Base-by-base conservation (phyloP, 2,797 vertebrate species). In the Pitangus sulphuratus region DNA sequence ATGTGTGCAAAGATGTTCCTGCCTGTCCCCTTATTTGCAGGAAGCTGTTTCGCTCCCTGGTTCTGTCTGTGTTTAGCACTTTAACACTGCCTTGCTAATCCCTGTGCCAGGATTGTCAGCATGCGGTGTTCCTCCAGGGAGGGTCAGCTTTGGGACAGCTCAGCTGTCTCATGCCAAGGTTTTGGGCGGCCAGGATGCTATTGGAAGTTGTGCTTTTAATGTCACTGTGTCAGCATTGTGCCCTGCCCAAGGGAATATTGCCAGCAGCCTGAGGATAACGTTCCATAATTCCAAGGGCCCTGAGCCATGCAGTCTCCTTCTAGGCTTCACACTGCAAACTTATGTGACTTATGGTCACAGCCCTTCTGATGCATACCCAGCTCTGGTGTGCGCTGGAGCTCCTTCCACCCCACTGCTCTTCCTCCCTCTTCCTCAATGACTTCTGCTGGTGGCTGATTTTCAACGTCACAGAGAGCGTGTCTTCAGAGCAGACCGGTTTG, bases 331-430 rank as follows among this genome's bases (percentile, higher is more conserved):
- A 3, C 14, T 65, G n/a, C 57, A 69, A 81, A 53, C 39, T 39
- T 14, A 39, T 15, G 39, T 39, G 0, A 11, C 74, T 81, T 65
- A 45, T 0, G 2, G 65, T 70, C 71, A n/a, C 39, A 58, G 42
- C 54, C n/a, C 12, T 47, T 93, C 33, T 0, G 0, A 5, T 45
- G 16, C 0, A 0, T 31, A 15, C 51, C 33, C 2, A 0, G 28
- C 22, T 50, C 10, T 50, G 7, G 33, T 12, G 16, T 26, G 44
- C 1, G 0, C 44, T 66, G 65, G 35, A 72, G 51, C 40, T 89
- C n/a, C 44, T 81, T 40, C 16, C 11, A n/a, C 12, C 22, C 4
- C 2, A 0, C 37, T 60, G 21, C 37, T 70, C 47, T 35, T 64
- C 68, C 53, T 69, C 22, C 22, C 0, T 68, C n/a, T 75, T 65